Evolutionary conservation across 1,140 invertebrate species (phyloP), one percentile per base, ranked within the genome.

Genomic region (Stegodyphus mimosarum): DNA sequence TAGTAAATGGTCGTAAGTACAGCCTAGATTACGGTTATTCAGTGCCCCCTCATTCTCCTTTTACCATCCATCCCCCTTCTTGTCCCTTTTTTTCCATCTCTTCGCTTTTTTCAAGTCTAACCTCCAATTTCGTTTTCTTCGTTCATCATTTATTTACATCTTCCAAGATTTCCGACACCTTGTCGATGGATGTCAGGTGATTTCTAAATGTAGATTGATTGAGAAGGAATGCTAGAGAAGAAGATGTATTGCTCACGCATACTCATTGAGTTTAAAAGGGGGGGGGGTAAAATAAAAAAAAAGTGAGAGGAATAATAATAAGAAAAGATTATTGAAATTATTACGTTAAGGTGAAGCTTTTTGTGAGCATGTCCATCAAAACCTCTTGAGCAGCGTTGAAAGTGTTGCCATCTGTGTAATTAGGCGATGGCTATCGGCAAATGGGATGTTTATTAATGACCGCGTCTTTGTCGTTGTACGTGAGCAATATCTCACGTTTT

Each of bases 181-280:
- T 79, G 77, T 79, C 77, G 77, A 79, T 79, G 18, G 51, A 70
- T 70, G 77, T 79, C 77, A 79, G 77, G 77, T 79, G 77, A 69
- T 79, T 79, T 66, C 70, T 79, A 79, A 79, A 79, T 79, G 77
- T 79, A 79, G 77, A 79, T 79, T 70, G 77, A 79, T 79, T 79
- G 77, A 70, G 17, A 70, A 48, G 50, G 9, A 70, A 79, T 64
- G 70, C 33, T 33, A 2, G 33, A 67, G 33, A 15, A 18, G 66
- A 67, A 67, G 77, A 79, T 79, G 69, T 79, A 79, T 79, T 69
- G 17, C 77, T 7, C 17, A 49, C 49, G 33, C 33, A 9, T 17
- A 67, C 33, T 33, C 33, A 33, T 33, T 33, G 33, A 33, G 33
- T 33, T 33, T 33, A 33, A 33, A 33, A 33, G 33, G 33, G 3